These are phyloP conservation scores for Apotomis betuletana DNA, from an alignment of 2,888 invertebrate species.

Conservation along the genomic window DNA sequence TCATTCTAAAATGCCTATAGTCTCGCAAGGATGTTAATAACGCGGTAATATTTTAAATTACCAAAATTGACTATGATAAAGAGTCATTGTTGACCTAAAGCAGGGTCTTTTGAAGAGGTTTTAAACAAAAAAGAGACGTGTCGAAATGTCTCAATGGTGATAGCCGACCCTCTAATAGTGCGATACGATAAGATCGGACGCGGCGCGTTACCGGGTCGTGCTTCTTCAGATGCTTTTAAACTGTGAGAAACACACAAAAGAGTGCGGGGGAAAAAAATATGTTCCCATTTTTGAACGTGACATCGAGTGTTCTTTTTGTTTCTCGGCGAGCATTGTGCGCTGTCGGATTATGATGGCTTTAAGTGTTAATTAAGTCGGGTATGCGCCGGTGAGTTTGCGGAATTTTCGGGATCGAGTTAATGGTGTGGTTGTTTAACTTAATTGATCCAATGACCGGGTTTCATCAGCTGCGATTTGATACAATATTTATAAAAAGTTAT, in stretches of 20 bases:
- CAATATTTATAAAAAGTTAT: conserved; percentile 29
- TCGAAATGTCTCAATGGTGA: conserved; percentile 74
- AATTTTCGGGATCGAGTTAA: conserved; percentile 58
- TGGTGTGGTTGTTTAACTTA: conserved; percentile 51
- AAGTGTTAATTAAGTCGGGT: conserved; percentile 78
- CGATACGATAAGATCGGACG: conserved; percentile 72
- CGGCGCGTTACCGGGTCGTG: conserved; percentile 80
- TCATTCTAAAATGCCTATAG: conserved; percentile 43
- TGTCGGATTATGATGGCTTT: conserved; percentile 73
- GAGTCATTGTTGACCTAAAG: conserved; percentile 66
- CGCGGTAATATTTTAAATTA: conserved; percentile 45
- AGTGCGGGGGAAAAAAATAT: conserved; percentile 73
- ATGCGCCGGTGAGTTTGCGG: conserved; percentile 71
- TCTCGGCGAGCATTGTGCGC: conserved; percentile 63
- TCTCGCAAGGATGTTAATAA: conserved; percentile 34
- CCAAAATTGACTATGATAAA: conserved; percentile 52
- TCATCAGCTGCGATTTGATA: conserved; percentile 23
- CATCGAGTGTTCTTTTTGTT: conserved; percentile 74
- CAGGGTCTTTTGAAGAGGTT: conserved; percentile 62
- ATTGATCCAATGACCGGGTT: conserved; percentile 41
- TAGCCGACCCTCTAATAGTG: conserved; percentile 74
- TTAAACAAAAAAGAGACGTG: conserved; percentile 71
- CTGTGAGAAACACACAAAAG: conserved; percentile 82
- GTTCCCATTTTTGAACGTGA: conserved; percentile 75
- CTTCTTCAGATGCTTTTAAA: conserved; percentile 75